Base-by-base conservation (phyloP, 2,113 vertebrate genomes). In the Todiramphus chloris region DNA sequence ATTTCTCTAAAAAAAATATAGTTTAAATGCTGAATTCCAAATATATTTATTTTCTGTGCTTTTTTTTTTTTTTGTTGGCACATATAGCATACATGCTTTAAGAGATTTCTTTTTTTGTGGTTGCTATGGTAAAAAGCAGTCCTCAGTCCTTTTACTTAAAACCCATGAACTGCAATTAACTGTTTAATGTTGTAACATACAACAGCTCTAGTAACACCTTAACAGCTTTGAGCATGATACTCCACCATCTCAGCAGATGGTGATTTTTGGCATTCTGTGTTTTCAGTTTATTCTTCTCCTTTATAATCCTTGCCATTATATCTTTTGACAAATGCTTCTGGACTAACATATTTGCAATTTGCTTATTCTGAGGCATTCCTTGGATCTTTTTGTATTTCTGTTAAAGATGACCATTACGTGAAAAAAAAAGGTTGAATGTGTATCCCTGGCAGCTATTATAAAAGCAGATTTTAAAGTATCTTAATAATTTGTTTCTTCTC, bases 161-260 rank as follows among this genome's bases (percentile, higher is more conserved):
- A 83, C 43, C 35, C 74, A 95, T 90, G 96, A 95, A 96, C 90
- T 95, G 87, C 87, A 96, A 96, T 97, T 97, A 97, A 91, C 93
- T 97, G 93, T 96, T 97, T 96, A 93, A 93, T 96, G 93, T 93
- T 94, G 91, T 93, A 96, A 85, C 72, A 79, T 92, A 66, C 78
- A 97, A 85, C 95, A 96, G 92, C 95, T 96, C 96, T 97, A 97
- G 95, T 97, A 97, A 96, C 95, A 97, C 96, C 96, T 97, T 96
- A 97, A 94, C 95, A 97, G 96, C 94, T 97, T 97, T 96, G 92
- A 94, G 59, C 92, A 94, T 83, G 90, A 77, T 94, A 83, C 93
- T 95, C 67, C 90, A 94, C 91, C 93, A 83, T 96, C 87, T 96
- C 70, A 95, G 82, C 96, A 97, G 96, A 97, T 97, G 96, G 96